Conservation (phyloP, 2,888 invertebrate genomes). For the Epinotia demarniana region DNA sequence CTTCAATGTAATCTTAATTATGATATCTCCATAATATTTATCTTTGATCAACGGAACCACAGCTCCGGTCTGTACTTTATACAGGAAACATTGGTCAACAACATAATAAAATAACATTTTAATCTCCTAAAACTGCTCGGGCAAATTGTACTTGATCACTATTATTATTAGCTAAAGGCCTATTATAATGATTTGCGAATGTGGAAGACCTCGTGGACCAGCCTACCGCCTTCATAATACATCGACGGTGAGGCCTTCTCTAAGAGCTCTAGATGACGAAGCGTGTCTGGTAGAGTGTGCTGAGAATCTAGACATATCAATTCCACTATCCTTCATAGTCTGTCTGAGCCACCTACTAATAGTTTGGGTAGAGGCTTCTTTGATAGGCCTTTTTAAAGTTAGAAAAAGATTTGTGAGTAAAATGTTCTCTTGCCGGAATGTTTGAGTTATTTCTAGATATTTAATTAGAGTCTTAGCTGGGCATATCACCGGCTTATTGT, state of each 20-base stretch:
- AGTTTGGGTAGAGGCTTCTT: too few species aligned
- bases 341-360: too few species aligned
- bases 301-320: too few species aligned
- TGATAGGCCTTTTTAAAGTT: too few species aligned
- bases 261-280: too few species aligned
- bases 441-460: constrained; percentile 11
- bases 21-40: too few species aligned
- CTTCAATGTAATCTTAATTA: too few species aligned
- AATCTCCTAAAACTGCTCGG: background rate
- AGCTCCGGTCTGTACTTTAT: background rate
- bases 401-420: too few species aligned
- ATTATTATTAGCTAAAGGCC: constrained; percentile 4
- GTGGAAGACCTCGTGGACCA: constrained; percentile 23
- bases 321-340: too few species aligned
- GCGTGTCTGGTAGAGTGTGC: too few species aligned
- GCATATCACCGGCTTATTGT: constrained; percentile 2
- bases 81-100: background rate
- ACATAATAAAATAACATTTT: background rate
- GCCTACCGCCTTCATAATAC: constrained; percentile 22
- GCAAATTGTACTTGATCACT: background rate
- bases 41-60: too few species aligned
- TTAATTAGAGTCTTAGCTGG: constrained; percentile 1
- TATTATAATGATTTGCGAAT: constrained; percentile 27
- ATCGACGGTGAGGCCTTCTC: too few species aligned
- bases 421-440: background rate